phyloP scores from a whole-genome alignment of 2,797 vertebrate genomes.

The Hydrolagus colliei region DNA sequence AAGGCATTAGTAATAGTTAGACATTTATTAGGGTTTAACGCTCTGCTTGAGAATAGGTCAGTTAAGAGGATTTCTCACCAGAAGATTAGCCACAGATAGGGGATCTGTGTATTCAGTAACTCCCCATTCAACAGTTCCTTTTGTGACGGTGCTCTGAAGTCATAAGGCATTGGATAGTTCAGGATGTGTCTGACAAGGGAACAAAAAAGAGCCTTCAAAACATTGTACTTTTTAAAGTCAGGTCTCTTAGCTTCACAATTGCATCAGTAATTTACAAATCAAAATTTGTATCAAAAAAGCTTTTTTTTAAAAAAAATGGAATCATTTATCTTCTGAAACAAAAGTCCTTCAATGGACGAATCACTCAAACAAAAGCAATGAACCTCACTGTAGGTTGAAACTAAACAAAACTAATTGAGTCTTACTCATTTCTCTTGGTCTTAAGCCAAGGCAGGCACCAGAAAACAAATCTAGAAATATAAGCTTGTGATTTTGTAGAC shows the following conservation, averaged over 20 bases:
- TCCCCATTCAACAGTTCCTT: slow-evolving; percentile 67
- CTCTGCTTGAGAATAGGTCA: background rate
- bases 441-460: background rate
- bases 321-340: background rate
- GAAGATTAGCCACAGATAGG: slow-evolving; percentile 80
- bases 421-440: too few species aligned
- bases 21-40: background rate
- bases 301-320: background rate
- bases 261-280: background rate
- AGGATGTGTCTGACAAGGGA: slow-evolving; percentile 64
- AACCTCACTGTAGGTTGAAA: background rate
- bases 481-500: background rate
- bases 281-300: background rate
- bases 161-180: slow-evolving; percentile 65
- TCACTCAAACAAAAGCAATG: background rate
- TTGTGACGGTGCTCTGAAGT: slow-evolving; percentile 59
- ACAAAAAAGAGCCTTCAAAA: slow-evolving; percentile 10
- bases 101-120: slow-evolving; percentile 63
- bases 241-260: background rate
- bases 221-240: background rate
- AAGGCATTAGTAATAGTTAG: background rate
- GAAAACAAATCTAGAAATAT: background rate
- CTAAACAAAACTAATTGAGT: background rate
- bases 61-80: slow-evolving; percentile 58
- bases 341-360: background rate